Percentiles rank a stretch among this genome's conserved stretches.
These are phyloP conservation scores for Lepidotrigona ventralis DNA, from an alignment of 1,140 invertebrate genomes.

Conservation along the genomic window DNA sequence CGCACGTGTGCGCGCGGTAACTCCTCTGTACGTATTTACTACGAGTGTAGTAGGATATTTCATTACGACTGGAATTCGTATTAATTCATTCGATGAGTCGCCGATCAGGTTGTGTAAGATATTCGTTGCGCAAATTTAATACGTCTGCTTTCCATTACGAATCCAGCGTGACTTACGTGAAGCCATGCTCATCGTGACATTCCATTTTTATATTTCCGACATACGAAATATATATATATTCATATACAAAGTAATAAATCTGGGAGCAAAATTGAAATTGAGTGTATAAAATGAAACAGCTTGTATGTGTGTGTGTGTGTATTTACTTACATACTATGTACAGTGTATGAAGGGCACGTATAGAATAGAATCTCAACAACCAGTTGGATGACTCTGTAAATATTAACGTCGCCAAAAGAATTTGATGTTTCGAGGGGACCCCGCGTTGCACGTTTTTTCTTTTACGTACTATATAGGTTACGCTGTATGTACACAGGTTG, in stretches of 20 bases:
- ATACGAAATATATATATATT: too few species aligned
- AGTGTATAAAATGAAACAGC: neutral
- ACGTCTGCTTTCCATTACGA: neutral
- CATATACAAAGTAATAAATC: too few species aligned
- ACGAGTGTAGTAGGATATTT: neutral
- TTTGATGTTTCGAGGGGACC: slow-evolving; percentile 12
- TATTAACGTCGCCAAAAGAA: slow-evolving; percentile 29
- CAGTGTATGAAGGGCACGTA: neutral
- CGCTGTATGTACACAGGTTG: neutral
- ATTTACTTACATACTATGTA: too few species aligned
- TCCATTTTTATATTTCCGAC: too few species aligned
- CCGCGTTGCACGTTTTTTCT: neutral
- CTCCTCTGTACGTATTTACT: neutral
- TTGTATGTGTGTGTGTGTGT: slow-evolving; percentile 35
- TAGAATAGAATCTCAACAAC: too few species aligned
- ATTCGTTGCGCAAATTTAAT: neutral
- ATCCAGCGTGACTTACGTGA: too few species aligned
- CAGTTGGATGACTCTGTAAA: slow-evolving; percentile 32
- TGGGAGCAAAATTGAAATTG: neutral
- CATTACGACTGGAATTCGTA: slow-evolving; percentile 7
- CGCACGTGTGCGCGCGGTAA: neutral
- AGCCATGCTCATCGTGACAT: too few species aligned
- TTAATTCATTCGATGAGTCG: neutral
- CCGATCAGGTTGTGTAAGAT: neutral
- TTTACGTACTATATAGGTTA: neutral